phyloP scores from a whole-genome alignment of 2,888 invertebrate species.

The Tineola bisselliella region DNA sequence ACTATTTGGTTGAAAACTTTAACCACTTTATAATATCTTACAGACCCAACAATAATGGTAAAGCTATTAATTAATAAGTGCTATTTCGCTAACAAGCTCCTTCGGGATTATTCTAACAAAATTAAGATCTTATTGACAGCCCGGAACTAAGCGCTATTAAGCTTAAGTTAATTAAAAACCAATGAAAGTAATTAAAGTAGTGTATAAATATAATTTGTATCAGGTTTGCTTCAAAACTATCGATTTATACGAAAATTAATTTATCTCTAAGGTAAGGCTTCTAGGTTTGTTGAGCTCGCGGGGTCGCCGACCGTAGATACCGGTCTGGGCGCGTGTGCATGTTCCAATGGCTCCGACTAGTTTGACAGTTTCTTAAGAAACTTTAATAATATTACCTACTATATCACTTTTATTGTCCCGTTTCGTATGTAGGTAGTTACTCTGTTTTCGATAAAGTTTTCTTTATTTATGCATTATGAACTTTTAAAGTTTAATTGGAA shows the following conservation, averaged over 20 bases:
- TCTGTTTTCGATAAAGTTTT: neutral
- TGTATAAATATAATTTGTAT: no score
- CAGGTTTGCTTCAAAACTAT: neutral
- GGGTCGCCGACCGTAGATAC: slow-evolving; percentile 11
- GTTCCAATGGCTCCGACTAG: slow-evolving; percentile 9
- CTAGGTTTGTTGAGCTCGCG: slow-evolving; percentile 11
- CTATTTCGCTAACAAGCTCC: neutral
- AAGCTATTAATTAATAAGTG: no score
- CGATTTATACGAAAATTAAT: neutral
- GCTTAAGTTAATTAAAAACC: no score
- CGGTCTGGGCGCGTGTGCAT: slow-evolving; percentile 11
- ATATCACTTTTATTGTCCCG: slow-evolving; percentile 10
- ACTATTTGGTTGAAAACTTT: no score
- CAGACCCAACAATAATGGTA: no score
- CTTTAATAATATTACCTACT: slow-evolving; percentile 5
- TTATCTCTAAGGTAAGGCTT: neutral
- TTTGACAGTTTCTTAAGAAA: slow-evolving; percentile 8
- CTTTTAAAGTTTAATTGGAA: neutral
- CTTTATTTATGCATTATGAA: slow-evolving; percentile 1
- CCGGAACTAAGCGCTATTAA: neutral
- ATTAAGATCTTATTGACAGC: neutral
- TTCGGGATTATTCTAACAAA: neutral
- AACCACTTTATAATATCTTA: no score
- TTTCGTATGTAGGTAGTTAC: neutral
- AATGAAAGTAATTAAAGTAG: no score